A percentile compares a stretch with the other conserved stretches of the same genome.
These are phyloP conservation scores for Pseudachorutes palmiensis DNA, from an alignment of 1,140 invertebrate species.

Conservation along the genomic window DNA sequence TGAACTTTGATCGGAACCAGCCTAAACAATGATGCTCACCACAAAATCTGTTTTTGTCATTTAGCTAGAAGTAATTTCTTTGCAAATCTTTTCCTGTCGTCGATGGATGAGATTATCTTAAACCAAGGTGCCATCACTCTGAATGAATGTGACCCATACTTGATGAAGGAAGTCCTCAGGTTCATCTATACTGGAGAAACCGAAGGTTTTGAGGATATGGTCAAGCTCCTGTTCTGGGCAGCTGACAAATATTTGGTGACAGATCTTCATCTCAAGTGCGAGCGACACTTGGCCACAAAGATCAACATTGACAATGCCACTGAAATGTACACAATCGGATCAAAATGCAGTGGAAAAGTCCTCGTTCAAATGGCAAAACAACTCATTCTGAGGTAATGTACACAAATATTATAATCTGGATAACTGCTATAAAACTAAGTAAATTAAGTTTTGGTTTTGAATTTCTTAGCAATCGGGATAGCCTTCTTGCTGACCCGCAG, in stretches of 20 bases:
- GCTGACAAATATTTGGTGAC: slow-evolving; percentile 30
- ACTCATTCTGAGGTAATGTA: slow-evolving; percentile 29
- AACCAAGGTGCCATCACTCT: slow-evolving; percentile 22
- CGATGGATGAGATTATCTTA: slow-evolving; percentile 14
- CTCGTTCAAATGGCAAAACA: slow-evolving; percentile 20
- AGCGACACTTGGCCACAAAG: slow-evolving; percentile 18
- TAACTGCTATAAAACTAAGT: not conserved
- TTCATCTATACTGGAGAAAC: slow-evolving; percentile 28
- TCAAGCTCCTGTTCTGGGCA: slow-evolving; percentile 19
- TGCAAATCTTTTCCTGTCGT: slow-evolving; percentile 14
- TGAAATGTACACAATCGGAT: slow-evolving; percentile 27
- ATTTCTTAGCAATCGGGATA: slow-evolving; percentile 22
- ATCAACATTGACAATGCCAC: slow-evolving; percentile 24
- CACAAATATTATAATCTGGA: not conserved
- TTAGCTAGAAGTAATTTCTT: slow-evolving; percentile 28
- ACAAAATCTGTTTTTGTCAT: not conserved
- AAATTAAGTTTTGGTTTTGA: not conserved
- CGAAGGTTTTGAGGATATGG: slow-evolving; percentile 16
- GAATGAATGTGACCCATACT: slow-evolving; percentile 15
- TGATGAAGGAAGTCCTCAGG: slow-evolving; percentile 23
- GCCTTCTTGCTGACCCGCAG: slow-evolving; percentile 21
- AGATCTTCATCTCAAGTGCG: slow-evolving; percentile 23
- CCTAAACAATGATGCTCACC: not conserved
- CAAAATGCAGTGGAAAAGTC: slow-evolving; percentile 19
- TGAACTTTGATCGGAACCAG: not conserved